These are phyloP conservation scores for Fabriciana adippe DNA, from an alignment of 2,888 invertebrate genomes.

Conservation along the genomic window DNA sequence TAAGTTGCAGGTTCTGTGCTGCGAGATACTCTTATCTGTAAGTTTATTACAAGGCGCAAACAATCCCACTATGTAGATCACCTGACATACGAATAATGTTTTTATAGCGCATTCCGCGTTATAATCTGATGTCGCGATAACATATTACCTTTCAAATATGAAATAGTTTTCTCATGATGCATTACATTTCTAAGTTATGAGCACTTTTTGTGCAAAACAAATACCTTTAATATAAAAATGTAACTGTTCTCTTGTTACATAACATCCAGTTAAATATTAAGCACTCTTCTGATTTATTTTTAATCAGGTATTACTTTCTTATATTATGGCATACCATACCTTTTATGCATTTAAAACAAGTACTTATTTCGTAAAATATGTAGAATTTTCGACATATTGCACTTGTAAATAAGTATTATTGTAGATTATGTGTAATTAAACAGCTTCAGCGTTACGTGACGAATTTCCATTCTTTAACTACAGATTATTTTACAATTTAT, in stretches of 20 bases:
- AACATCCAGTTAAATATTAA: not conserved
- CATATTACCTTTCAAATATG: conserved; percentile 50
- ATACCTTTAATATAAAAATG: no score
- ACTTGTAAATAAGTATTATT: not conserved
- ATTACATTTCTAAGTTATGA: conserved; percentile 37
- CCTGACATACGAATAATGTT: conserved; percentile 75
- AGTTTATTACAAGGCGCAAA: conserved; percentile 54
- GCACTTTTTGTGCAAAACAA: conserved; percentile 10
- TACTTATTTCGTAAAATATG: not conserved
- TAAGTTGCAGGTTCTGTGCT: conserved; percentile 44
- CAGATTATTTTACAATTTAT: no score
- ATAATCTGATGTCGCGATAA: conserved; percentile 67
- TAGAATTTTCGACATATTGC: not conserved
- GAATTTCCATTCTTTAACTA: not conserved
- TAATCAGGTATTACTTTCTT: no score
- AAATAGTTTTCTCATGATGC: conserved; percentile 59
- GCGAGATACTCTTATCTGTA: conserved; percentile 53
- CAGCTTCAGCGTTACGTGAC: not conserved
- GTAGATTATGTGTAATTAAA: not conserved
- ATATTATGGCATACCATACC: no score
- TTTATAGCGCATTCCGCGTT: conserved; percentile 69
- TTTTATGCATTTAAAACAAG: not conserved
- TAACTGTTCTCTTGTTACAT: no score
- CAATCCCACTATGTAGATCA: conserved; percentile 62
- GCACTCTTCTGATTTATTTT: no score